Evolutionary conservation across 1,140 invertebrate species (phyloP), one percentile per base, ranked within the genome.

Genomic region (Sycobia sp.): DNA sequence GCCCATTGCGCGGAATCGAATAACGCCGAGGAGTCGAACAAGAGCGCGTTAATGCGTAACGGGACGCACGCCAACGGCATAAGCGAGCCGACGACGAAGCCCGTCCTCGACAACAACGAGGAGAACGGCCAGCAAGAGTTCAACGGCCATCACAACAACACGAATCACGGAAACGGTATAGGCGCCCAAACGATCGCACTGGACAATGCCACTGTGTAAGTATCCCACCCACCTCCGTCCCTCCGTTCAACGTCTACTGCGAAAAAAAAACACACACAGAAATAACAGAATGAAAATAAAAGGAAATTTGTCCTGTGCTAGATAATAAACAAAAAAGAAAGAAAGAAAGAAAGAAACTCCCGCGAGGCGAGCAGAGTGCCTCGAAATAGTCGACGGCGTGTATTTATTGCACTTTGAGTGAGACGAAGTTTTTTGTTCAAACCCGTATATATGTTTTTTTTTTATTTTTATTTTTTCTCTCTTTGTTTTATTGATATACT

Each of bases 191-290:
- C 76, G 43, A 78, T 80, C 59, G 62, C 78, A 59, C 71, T 82
- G 72, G 80, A 82, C 68, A 81, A 82, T 79, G 77, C 76, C 63
- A 77, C 80, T 72, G 79, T 82, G 80, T 82, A 76, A 82, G 80
- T 82, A 82, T 73, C 36, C 47, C 9, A 5, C n/a, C n/a, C n/a
- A n/a, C n/a, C n/a, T n/a, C n/a, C n/a, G n/a, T n/a, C n/a, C n/a
- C n/a, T n/a, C n/a, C n/a, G n/a, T n/a, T n/a, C 18, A 50, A 1
- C 29, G 34, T 34, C 39, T 34, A 34, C 8, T n/a, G 27, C 18
- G 3, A 18, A 7, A 29, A 5, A 47, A 7, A 16, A 2, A 8
- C 9, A 7, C 9, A n/a, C 23, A 3, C 16, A 20, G 39, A n/a
- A n/a, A n/a, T n/a, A n/a, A n/a, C n/a, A n/a, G n/a, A n/a, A n/a